Evolutionary conservation across 92 coral and sea anemone genomes (phyloP).

Genomic region (Muricea muricata): DNA sequence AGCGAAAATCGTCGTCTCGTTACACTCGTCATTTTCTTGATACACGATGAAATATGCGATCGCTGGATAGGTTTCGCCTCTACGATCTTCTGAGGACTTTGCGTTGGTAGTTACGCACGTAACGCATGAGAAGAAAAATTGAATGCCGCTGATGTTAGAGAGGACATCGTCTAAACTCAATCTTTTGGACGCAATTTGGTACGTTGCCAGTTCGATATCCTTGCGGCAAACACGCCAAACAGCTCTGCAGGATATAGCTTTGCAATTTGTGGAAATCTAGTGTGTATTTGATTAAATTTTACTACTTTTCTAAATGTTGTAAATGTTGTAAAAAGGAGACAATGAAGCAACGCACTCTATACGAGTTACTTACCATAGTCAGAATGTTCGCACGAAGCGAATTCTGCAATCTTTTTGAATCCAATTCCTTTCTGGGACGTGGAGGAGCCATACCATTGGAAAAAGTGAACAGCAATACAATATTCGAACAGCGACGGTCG

Average conservation of each 20-base stretch:
- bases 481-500: too few species aligned
- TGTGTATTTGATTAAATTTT: not conserved
- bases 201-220: not conserved
- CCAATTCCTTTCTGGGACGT: not conserved
- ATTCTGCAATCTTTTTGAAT: not conserved
- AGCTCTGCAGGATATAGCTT: not conserved
- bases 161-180: not conserved
- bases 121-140: not conserved
- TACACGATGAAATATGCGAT: not conserved
- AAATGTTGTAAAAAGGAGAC: too few species aligned
- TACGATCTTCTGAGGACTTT: not conserved
- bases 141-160: not conserved
- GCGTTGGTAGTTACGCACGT: not conserved
- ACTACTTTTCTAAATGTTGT: too few species aligned
- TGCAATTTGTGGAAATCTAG: not conserved
- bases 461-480: too few species aligned
- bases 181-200: not conserved
- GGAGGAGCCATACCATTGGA: too few species aligned
- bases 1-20: not conserved
- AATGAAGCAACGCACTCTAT: too few species aligned
- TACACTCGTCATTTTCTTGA: not conserved
- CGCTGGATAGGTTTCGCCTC: not conserved
- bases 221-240: not conserved
- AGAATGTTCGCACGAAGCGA: slow-evolving; percentile 18
- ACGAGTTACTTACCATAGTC: not conserved